Conservation (phyloP, 1,140 invertebrate genomes). For the Caerostris darwini region DNA sequence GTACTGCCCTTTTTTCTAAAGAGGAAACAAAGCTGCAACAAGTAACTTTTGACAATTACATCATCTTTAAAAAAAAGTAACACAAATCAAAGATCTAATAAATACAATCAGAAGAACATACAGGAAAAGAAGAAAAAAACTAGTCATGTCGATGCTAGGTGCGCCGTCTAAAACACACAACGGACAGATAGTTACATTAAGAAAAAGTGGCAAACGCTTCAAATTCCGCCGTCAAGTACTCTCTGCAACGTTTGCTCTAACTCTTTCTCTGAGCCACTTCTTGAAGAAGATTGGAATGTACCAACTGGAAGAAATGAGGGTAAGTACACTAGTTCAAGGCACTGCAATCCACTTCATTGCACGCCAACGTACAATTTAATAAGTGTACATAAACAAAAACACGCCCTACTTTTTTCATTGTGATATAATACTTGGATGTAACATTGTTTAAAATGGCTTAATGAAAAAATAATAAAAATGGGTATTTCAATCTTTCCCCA, state of each 20-base stretch:
- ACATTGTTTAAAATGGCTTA: too few species aligned
- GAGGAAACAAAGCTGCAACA: too few species aligned
- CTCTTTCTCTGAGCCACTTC: conserved; percentile 48
- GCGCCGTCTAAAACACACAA: background rate
- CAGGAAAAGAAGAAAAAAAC: background rate
- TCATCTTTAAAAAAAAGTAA: too few species aligned
- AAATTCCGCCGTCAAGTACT: conserved; percentile 56
- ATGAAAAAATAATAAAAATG: too few species aligned
- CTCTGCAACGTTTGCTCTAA: conserved; percentile 41
- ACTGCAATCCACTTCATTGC: background rate
- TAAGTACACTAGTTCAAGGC: conserved; percentile 48
- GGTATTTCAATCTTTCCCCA: too few species aligned
- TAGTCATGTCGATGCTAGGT: conserved; percentile 8
- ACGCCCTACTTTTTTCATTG: background rate
- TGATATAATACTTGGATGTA: background rate
- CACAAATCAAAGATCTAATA: too few species aligned
- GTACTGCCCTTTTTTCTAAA: too few species aligned
- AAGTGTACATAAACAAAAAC: conserved; percentile 8
- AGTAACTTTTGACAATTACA: too few species aligned
- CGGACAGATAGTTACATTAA: background rate
- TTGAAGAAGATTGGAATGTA: conserved; percentile 36
- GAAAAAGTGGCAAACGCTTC: conserved; percentile 19
- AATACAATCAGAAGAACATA: too few species aligned
- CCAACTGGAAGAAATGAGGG: conserved; percentile 59
- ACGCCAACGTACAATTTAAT: conserved; percentile 34